phyloP scores from a whole-genome alignment of 2,113 vertebrate species.

The Seriola rivoliana region DNA sequence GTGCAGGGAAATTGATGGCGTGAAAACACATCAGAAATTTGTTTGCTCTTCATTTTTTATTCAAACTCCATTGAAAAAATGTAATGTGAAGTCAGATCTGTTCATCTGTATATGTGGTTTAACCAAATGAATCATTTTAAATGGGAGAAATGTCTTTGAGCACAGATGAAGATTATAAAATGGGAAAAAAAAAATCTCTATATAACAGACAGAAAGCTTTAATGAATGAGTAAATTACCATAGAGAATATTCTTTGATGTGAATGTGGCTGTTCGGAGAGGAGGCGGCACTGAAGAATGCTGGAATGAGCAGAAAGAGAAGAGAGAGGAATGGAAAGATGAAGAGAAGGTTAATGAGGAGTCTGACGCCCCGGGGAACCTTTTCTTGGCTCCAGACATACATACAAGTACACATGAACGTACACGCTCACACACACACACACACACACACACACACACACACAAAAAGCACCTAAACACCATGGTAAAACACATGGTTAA shows the following conservation, averaged over 20 bases:
- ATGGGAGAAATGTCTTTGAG: constrained; percentile 30
- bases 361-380: constrained; percentile 59
- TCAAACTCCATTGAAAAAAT: background rate
- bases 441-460: constrained; percentile 12
- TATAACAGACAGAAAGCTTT: constrained; percentile 1
- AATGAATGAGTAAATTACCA: constrained; percentile 33
- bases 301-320: constrained; percentile 41
- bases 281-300: constrained; percentile 28
- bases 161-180: constrained; percentile 7
- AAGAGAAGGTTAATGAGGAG: constrained; percentile 77
- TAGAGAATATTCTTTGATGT: constrained; percentile 59
- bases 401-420: constrained; percentile 30
- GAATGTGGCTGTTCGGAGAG: constrained; percentile 9
- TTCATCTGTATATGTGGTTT: background rate
- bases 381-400: constrained; percentile 73
- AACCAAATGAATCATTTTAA: background rate
- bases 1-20: constrained; percentile 51
- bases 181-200: background rate
- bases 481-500: constrained; percentile 66
- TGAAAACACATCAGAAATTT: constrained; percentile 47
- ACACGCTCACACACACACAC: constrained; percentile 25
- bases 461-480: constrained; percentile 42
- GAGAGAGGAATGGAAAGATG: constrained; percentile 60
- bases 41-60: constrained; percentile 14
- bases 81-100: background rate